These are phyloP conservation scores for Sinocyclocheilus anshuiensis DNA, from an alignment of 2,113 vertebrate species.

Conservation along the genomic window DNA sequence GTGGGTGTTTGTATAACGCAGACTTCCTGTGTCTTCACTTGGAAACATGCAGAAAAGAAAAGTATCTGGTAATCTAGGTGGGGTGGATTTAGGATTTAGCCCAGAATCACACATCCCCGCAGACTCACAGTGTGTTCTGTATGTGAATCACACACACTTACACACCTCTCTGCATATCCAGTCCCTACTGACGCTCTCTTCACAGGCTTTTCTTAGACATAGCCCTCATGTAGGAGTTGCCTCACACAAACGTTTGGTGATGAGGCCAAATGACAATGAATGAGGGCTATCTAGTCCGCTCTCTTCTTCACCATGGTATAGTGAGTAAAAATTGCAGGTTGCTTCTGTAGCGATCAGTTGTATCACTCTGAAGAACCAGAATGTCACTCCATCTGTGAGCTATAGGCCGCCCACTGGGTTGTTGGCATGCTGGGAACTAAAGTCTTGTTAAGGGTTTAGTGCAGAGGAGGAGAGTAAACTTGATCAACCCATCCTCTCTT, in stretches of 20 bases:
- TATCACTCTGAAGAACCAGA: too few species aligned
- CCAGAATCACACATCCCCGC: constrained; percentile 5
- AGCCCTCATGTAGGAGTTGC: constrained; percentile 44
- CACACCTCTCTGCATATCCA: constrained; percentile 1
- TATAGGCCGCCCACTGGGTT: too few species aligned
- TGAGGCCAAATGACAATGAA: constrained; percentile 35
- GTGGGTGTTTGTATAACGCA: constrained; percentile 52
- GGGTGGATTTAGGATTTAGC: constrained; percentile 21
- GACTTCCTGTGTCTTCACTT: constrained; percentile 36
- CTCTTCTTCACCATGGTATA: not conserved
- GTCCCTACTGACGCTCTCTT: constrained; percentile 33
- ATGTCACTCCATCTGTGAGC: too few species aligned
- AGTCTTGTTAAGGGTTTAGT: too few species aligned
- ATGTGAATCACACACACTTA: constrained; percentile 6
- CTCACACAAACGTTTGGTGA: constrained; percentile 37
- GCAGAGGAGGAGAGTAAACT: too few species aligned
- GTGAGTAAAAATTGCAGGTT: not conserved
- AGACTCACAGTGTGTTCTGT: not conserved
- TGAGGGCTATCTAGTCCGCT: constrained; percentile 16
- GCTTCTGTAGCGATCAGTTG: too few species aligned
- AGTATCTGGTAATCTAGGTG: not conserved
- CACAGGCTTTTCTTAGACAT: constrained; percentile 45
- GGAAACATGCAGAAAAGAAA: not conserved
- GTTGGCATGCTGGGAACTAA: too few species aligned
- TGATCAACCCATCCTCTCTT: too few species aligned